Percentiles rank a stretch among this genome's conserved stretches.
Evolutionary conservation across 2,888 invertebrate genomes (phyloP).

Genomic region (Gibbula magus): DNA sequence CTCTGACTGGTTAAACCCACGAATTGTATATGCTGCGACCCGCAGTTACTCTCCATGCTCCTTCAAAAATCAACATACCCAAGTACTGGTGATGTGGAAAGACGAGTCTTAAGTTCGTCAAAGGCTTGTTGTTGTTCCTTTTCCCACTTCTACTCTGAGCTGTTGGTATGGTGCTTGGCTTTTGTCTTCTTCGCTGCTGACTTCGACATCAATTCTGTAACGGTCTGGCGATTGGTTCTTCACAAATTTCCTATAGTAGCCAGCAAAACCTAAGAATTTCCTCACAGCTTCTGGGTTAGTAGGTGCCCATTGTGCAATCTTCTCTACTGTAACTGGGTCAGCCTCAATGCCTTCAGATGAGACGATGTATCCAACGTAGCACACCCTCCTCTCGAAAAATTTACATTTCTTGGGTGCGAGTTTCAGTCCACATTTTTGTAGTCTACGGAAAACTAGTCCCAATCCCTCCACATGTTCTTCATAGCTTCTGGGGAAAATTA

Average conservation of each 20-base stretch:
- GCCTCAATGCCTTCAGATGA: neutral
- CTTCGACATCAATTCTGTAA: neutral
- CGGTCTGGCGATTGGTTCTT: neutral
- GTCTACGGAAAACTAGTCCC: neutral
- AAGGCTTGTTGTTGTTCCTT: neutral
- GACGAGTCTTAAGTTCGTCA: neutral
- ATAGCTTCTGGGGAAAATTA: neutral
- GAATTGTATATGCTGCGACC: conserved; percentile 35
- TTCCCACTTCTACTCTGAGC: neutral
- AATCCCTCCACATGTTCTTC: neutral
- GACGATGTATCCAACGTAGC: neutral
- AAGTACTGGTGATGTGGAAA: no score
- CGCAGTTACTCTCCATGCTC: conserved; percentile 22
- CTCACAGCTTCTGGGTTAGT: neutral
- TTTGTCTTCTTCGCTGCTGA: neutral
- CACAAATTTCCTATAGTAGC: neutral
- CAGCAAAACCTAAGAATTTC: neutral
- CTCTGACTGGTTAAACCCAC: conserved; percentile 34
- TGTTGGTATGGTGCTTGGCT: neutral
- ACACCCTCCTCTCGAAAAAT: neutral
- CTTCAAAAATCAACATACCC: conserved; percentile 29
- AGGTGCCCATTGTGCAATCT: neutral
- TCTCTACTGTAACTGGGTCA: neutral
- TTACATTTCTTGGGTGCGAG: neutral
- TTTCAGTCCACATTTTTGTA: neutral